phyloP scores from a whole-genome alignment of 2,888 invertebrate species.

The Orchesella flavescens region DNA sequence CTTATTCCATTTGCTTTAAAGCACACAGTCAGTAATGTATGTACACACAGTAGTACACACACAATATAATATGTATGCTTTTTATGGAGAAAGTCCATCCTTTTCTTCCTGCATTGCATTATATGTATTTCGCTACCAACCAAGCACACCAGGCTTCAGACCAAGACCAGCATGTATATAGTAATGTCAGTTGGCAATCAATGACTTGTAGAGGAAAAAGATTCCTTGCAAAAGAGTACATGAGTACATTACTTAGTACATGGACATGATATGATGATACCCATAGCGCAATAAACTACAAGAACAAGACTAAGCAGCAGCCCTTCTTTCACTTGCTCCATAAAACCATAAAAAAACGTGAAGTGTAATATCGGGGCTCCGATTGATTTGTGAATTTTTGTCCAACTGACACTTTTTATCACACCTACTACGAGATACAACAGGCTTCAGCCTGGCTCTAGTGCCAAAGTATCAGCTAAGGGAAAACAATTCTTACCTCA shows the following conservation, averaged over 20 bases:
- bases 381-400: constrained; percentile 49
- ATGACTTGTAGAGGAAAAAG: background rate
- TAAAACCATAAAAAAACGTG: no score
- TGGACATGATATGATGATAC: no score
- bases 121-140: background rate
- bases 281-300: no score
- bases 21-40: no score
- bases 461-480: background rate
- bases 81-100: background rate
- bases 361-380: background rate
- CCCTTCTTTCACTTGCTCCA: no score
- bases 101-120: background rate
- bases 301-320: no score
- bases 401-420: constrained; percentile 65
- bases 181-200: background rate
- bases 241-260: no score
- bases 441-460: background rate
- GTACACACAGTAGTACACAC: background rate
- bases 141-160: no score
- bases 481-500: background rate
- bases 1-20: constrained; percentile 8
- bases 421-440: constrained; percentile 18
- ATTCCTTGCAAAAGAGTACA: background rate
- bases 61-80: background rate
- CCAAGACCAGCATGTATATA: background rate